These are phyloP conservation scores for Pipistrellus pipistrellus DNA, from an alignment of 2,797 vertebrate species.

Conservation along the genomic window DNA sequence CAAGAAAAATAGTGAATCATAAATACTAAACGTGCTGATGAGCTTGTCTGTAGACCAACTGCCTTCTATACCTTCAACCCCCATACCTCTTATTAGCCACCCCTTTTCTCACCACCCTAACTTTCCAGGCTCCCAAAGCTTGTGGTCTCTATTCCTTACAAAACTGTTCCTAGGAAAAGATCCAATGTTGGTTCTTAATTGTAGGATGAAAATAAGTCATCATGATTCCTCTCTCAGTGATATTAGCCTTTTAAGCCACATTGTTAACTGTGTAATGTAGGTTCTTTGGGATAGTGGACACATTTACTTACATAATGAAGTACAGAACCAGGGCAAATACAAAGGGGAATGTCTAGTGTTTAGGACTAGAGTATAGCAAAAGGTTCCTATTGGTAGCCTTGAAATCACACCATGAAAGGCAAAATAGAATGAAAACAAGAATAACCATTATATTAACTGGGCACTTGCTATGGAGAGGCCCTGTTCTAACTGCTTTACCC, in stretches of 20 bases:
- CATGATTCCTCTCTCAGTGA: not conserved
- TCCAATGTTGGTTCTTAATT: not conserved
- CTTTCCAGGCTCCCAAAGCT: not conserved
- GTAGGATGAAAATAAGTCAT: not conserved
- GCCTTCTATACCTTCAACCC: not conserved
- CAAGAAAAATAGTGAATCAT: not conserved
- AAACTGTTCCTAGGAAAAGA: not conserved
- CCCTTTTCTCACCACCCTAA: not conserved
- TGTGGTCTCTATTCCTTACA: not conserved
- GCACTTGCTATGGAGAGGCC: not conserved
- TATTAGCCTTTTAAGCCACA: constrained; percentile 3
- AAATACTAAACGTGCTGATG: not conserved
- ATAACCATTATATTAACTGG: not conserved
- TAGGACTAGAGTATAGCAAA: not conserved
- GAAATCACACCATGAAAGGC: not conserved
- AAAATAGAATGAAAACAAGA: not conserved
- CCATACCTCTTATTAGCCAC: not conserved
- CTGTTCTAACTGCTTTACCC: not conserved
- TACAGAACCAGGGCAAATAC: not conserved
- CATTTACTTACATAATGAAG: not conserved
- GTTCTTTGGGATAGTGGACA: not conserved
- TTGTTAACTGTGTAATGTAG: not conserved
- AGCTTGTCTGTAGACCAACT: not conserved
- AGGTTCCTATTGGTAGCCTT: not conserved
- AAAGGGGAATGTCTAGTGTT: not conserved